These are phyloP conservation scores for Unio delphinus DNA, from an alignment of 2,888 invertebrate species.

Conservation along the genomic window DNA sequence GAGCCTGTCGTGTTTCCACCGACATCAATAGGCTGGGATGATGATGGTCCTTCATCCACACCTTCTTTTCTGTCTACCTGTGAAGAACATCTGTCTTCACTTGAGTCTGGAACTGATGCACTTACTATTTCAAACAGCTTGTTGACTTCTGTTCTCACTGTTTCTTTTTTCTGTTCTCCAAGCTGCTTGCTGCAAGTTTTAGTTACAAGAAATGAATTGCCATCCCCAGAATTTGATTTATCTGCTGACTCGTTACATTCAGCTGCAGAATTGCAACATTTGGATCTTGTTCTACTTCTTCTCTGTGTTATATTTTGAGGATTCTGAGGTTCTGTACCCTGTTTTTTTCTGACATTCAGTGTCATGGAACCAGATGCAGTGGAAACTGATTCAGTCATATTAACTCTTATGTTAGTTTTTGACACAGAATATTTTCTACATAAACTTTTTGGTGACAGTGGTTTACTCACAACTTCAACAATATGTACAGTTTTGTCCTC, in stretches of 20 bases:
- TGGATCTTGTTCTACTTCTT: too few relatives aligned
- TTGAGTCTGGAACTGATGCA: too few relatives aligned
- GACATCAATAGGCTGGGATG: conserved; percentile 26
- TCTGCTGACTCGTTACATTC: too few relatives aligned
- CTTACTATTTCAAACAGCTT: too few relatives aligned
- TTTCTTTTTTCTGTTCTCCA: too few relatives aligned
- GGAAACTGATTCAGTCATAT: conserved; percentile 8
- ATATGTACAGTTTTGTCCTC: not conserved
- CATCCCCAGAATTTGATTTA: too few relatives aligned
- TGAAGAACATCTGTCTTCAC: not conserved
- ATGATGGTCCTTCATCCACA: conserved; percentile 10
- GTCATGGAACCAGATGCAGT: not conserved
- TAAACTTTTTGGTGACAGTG: not conserved
- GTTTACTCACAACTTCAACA: not conserved
- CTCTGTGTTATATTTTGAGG: too few relatives aligned
- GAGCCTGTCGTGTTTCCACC: conserved; percentile 46
- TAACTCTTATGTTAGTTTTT: conserved; percentile 2
- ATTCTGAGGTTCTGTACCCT: too few relatives aligned
- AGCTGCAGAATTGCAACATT: too few relatives aligned
- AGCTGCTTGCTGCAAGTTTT: too few relatives aligned
- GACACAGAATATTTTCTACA: not conserved
- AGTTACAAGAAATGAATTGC: too few relatives aligned
- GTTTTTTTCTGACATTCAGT: not conserved
- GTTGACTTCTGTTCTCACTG: too few relatives aligned
- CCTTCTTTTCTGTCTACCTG: not conserved